phyloP scores from a whole-genome alignment of 2,797 vertebrate species.

The Ptychobarbus kaznakovi region DNA sequence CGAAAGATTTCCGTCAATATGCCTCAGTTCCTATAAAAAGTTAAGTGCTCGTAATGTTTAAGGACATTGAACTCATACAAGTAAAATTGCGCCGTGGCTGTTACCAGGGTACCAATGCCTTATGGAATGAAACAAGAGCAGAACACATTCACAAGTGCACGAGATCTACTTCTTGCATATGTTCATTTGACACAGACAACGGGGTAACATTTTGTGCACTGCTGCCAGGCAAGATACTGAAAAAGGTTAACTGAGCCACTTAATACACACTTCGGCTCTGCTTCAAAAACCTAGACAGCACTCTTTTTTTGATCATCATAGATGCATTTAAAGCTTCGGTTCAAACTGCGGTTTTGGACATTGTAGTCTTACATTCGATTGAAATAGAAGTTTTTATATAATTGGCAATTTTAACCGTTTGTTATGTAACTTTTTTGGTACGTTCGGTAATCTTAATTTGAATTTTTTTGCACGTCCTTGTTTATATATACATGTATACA shows the following conservation, averaged over 20 bases:
- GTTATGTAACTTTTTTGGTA: neutral
- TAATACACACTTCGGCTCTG: constrained; percentile 1
- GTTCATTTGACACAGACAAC: neutral
- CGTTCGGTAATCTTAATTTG: neutral
- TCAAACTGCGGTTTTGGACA: neutral
- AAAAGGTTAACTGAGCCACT: neutral
- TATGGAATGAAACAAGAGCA: constrained; percentile 35
- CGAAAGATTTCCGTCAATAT: constrained; percentile 36
- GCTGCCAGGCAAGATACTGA: constrained; percentile 13
- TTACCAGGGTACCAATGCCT: constrained; percentile 53
- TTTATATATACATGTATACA: neutral
- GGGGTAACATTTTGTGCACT: neutral
- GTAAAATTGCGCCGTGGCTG: constrained; percentile 43
- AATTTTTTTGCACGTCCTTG: neutral
- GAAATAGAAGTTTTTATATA: neutral
- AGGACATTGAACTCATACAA: constrained; percentile 49
- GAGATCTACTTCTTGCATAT: constrained; percentile 19
- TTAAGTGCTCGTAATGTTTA: constrained; percentile 23
- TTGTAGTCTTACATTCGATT: neutral
- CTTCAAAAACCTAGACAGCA: neutral
- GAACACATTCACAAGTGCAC: constrained; percentile 13
- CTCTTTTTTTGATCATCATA: neutral
- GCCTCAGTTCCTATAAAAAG: constrained; percentile 48
- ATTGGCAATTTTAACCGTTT: neutral
- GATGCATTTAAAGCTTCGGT: neutral